phyloP scores from a whole-genome alignment of 2,113 vertebrate species.

The Coracopsis vasa region DNA sequence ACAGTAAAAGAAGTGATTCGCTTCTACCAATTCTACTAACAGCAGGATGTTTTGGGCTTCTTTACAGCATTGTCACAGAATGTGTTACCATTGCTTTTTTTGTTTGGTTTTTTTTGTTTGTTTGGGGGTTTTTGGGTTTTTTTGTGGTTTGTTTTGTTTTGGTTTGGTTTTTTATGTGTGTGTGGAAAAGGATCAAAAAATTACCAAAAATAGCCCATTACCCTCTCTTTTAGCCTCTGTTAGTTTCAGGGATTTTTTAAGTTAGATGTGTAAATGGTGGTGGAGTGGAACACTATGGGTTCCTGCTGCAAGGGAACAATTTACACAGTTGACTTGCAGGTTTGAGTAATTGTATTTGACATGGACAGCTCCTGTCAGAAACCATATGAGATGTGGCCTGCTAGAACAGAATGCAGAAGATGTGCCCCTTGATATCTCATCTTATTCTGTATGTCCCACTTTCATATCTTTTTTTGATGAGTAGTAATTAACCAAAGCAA shows the following conservation, averaged over 20 bases:
- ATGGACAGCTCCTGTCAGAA: not conserved
- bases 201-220: not conserved
- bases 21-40: not conserved
- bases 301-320: not conserved
- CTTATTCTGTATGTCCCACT: constrained; percentile 30
- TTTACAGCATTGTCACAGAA: not conserved
- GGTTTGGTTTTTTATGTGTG: no score
- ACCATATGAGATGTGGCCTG: not conserved
- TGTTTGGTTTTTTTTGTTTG: not conserved
- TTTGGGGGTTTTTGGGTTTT: no score
- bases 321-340: not conserved
- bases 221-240: not conserved
- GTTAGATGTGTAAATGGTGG: not conserved
- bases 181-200: not conserved
- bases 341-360: not conserved
- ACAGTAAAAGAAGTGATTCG: not conserved
- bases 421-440: not conserved
- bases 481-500: constrained; percentile 62
- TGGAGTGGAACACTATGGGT: not conserved
- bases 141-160: no score
- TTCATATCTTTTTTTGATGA: constrained; percentile 47
- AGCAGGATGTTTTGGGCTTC: not conserved
- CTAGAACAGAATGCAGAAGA: not conserved
- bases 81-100: not conserved
- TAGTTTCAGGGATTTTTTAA: not conserved